These are phyloP conservation scores for Odontophorus gujanensis DNA, from an alignment of 2,113 vertebrate genomes.

Conservation along the genomic window DNA sequence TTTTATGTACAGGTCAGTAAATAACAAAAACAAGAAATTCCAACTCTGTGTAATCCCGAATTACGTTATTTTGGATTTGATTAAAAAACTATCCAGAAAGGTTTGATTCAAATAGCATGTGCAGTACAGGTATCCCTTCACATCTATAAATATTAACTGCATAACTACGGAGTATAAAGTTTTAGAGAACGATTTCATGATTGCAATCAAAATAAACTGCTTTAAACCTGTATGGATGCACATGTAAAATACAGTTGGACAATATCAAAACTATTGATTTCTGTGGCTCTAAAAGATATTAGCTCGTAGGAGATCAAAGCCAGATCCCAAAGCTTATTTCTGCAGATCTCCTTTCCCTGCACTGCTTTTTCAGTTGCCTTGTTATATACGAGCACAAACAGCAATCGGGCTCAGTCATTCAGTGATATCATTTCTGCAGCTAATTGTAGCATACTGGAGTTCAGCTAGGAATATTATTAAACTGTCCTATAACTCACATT, in stretches of 20 bases:
- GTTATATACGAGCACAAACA: background rate
- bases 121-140: slow-evolving; percentile 35
- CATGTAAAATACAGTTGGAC: background rate
- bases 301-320: slow-evolving; percentile 42
- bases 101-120: slow-evolving; percentile 53
- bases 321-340: slow-evolving; percentile 10
- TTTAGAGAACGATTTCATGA: slow-evolving; percentile 50
- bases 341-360: background rate
- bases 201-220: slow-evolving; percentile 40
- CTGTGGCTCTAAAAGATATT: slow-evolving; percentile 31
- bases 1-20: slow-evolving; percentile 51
- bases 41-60: background rate
- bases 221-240: slow-evolving; percentile 10
- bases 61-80: slow-evolving; percentile 47
- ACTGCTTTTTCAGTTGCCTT: slow-evolving; percentile 23
- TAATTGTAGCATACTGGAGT: slow-evolving; percentile 28
- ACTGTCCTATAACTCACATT: slow-evolving; percentile 58
- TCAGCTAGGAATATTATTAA: slow-evolving; percentile 63
- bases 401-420: background rate
- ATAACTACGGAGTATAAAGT: slow-evolving; percentile 54
- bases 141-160: slow-evolving; percentile 42
- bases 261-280: background rate
- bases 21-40: slow-evolving; percentile 50
- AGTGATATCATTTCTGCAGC: slow-evolving; percentile 30
- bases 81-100: slow-evolving; percentile 20